Conservation (phyloP, 2,797 vertebrate species). For the Eulemur rubriventer region DNA sequence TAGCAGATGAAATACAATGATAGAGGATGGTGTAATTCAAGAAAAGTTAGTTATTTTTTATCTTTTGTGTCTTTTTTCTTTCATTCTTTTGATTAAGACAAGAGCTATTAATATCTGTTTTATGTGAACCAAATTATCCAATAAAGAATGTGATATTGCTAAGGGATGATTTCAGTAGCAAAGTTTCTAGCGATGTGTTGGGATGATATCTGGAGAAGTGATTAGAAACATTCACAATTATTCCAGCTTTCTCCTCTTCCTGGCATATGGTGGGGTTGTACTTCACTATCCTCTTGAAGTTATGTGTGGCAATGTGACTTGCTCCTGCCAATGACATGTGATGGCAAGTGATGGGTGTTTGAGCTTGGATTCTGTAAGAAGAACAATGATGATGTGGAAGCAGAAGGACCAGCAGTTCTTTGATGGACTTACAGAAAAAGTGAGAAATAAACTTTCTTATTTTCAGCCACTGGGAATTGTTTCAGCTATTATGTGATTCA, state of each 20-base stretch:
- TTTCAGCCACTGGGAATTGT: not conserved
- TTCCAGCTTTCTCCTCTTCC: not conserved
- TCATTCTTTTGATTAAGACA: not conserved
- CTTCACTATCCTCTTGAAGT: not conserved
- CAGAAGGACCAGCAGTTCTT: not conserved
- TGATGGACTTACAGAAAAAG: not conserved
- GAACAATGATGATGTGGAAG: too few species aligned
- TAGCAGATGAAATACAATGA: not conserved
- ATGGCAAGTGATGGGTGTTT: not conserved
- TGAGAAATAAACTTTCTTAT: not conserved
- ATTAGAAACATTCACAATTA: not conserved
- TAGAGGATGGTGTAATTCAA: not conserved
- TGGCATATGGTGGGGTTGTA: not conserved
- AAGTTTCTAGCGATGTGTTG: not conserved
- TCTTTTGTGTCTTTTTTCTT: not conserved
- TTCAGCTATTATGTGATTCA: not conserved
- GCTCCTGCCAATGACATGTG: not conserved
- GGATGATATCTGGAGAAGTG: too few species aligned
- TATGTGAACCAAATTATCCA: not conserved
- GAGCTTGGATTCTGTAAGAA: not conserved
- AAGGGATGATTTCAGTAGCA: not conserved
- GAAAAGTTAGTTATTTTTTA: not conserved
- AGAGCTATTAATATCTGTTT: not conserved
- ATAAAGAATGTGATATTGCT: not conserved
- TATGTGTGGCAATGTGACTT: not conserved